Evolutionary conservation across 2,797 vertebrate genomes (phyloP).

Genomic region (Limnodromus scolopaceus): DNA sequence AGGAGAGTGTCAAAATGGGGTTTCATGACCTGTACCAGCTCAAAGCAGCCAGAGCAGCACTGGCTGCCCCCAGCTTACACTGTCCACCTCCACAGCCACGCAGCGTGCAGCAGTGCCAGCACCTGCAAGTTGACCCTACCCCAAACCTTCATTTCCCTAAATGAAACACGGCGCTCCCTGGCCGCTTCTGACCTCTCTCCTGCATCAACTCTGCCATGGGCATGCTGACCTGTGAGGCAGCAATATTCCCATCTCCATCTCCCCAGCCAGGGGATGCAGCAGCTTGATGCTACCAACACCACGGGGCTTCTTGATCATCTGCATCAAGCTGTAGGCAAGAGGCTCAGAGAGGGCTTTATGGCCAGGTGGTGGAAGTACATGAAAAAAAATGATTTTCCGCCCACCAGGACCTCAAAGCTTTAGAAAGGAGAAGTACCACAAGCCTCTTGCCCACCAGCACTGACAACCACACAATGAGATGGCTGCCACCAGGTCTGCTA

Average conservation of each 20-base stretch:
- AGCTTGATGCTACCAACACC: neutral
- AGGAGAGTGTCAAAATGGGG: neutral
- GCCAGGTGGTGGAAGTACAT: neutral
- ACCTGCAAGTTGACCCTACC: neutral
- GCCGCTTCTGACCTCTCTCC: neutral
- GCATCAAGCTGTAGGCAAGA: neutral
- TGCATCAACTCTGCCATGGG: neutral
- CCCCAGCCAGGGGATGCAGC: neutral
- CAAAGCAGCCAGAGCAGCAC: neutral
- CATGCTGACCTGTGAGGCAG: neutral
- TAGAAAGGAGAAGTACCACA: neutral
- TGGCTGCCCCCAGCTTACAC: neutral
- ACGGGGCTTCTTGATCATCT: neutral
- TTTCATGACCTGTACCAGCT: neutral
- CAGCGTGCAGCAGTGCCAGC: no score
- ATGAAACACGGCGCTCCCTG: neutral
- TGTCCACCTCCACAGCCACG: neutral
- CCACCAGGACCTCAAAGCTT: neutral
- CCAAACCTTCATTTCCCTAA: neutral
- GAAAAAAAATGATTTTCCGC: neutral
- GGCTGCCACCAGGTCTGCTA: neutral
- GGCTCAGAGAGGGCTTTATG: neutral
- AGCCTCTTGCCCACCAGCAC: neutral
- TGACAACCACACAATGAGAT: no score
- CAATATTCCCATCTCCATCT: neutral